These are phyloP conservation scores for Microctonus aethiopoides DNA, from an alignment of 2,888 invertebrate species.

Conservation along the genomic window DNA sequence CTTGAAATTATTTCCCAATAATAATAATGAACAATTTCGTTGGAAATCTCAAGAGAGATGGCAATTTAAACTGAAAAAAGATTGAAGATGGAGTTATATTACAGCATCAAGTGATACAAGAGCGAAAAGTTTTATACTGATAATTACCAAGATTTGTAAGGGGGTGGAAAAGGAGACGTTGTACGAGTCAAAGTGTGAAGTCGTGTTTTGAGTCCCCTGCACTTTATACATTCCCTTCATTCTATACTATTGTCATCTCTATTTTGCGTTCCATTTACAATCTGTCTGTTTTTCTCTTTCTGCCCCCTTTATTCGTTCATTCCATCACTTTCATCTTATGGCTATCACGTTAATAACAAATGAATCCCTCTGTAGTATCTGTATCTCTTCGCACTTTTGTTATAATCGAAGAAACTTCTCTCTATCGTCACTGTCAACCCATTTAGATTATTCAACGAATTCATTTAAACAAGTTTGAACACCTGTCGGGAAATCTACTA, in stretches of 20 bases:
- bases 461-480: slow-evolving; percentile 63
- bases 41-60: slow-evolving; percentile 15
- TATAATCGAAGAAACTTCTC: slow-evolving; percentile 62
- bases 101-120: slow-evolving; percentile 41
- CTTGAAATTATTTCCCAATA: too few relatives aligned
- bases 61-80: background rate
- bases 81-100: slow-evolving; percentile 41
- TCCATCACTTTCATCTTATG: slow-evolving; percentile 27
- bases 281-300: slow-evolving; percentile 18
- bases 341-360: slow-evolving; percentile 62
- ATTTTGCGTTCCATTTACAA: background rate
- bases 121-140: slow-evolving; percentile 59
- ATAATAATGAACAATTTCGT: too few relatives aligned
- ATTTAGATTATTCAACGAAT: slow-evolving; percentile 61
- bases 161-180: background rate
- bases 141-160: slow-evolving; percentile 65
- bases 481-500: slow-evolving; percentile 46
- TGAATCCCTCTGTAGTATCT: slow-evolving; percentile 54
- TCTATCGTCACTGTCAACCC: slow-evolving; percentile 61
- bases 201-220: slow-evolving; percentile 64
- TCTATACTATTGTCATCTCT: background rate
- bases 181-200: slow-evolving; percentile 66
- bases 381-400: slow-evolving; percentile 60
- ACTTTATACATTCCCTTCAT: slow-evolving; percentile 54
- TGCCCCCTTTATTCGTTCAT: slow-evolving; percentile 5